phyloP scores from a whole-genome alignment of 2,797 vertebrate genomes.

The Sebastolobus altivelis region DNA sequence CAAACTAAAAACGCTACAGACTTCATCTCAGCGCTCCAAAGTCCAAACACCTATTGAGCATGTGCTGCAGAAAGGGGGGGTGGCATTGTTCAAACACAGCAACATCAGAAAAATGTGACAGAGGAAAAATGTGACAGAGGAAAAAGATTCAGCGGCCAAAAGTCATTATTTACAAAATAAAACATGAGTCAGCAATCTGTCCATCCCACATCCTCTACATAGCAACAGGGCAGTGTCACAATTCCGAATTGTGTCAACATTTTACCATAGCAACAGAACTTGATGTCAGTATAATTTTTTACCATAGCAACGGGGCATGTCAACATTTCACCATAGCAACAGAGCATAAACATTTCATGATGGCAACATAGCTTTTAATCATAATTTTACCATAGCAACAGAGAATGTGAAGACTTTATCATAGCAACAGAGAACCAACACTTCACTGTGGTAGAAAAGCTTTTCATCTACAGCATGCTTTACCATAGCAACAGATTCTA shows the following conservation, averaged over 20 bases:
- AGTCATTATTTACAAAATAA: conserved; percentile 61
- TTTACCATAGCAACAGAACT: conserved; percentile 51
- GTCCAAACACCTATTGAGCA: conserved; percentile 59
- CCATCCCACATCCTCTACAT: conserved; percentile 45
- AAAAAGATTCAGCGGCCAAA: conserved; percentile 43
- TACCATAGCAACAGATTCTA: conserved; percentile 24
- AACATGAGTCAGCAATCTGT: conserved; percentile 53
- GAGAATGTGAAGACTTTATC: conserved; percentile 51
- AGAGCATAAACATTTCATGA: conserved; percentile 57
- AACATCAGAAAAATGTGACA: conserved; percentile 61
- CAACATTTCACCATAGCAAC: conserved; percentile 59
- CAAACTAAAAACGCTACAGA: conserved; percentile 73
- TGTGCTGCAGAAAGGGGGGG: conserved; percentile 30
- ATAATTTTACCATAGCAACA: conserved; percentile 65
- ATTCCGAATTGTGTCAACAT: conserved; percentile 31
- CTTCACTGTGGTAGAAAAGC: conserved; percentile 27
- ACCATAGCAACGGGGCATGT: conserved; percentile 45
- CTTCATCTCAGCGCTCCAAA: conserved; percentile 62
- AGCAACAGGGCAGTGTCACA: conserved; percentile 59
- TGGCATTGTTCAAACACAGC: conserved; percentile 59
- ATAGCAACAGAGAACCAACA: conserved; percentile 57
- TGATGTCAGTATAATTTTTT: conserved; percentile 30
- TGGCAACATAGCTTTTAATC: conserved; percentile 65
- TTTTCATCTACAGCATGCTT: conserved; percentile 52
- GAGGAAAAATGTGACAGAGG: conserved; percentile 37